phyloP scores from a whole-genome alignment of 2,888 invertebrate species.

The Macropis europaea region DNA sequence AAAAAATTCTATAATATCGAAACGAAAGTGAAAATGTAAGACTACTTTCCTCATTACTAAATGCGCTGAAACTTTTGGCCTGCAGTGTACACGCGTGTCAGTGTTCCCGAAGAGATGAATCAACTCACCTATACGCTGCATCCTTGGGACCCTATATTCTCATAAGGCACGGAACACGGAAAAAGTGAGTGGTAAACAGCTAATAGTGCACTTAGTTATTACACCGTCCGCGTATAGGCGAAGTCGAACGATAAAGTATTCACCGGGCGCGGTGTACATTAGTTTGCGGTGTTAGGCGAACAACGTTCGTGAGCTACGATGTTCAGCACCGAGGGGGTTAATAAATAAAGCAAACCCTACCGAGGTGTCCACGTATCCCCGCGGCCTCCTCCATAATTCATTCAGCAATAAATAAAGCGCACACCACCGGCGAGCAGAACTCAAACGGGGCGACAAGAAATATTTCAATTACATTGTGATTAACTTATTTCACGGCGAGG shows the following conservation, averaged over 20 bases:
- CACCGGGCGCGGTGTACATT: slow-evolving; percentile 17
- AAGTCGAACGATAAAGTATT: slow-evolving; percentile 35
- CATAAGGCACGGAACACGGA: too few species aligned
- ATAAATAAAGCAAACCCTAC: slow-evolving; percentile 32
- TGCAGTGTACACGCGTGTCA: too few species aligned
- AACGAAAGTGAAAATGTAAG: too few species aligned
- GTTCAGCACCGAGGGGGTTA: slow-evolving; percentile 34
- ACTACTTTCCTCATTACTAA: too few species aligned
- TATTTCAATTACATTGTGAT: slow-evolving; percentile 44
- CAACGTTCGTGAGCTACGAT: slow-evolving; percentile 36
- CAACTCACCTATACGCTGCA: too few species aligned
- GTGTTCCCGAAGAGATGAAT: too few species aligned
- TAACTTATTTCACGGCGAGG: slow-evolving; percentile 20
- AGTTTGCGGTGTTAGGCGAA: slow-evolving; percentile 17
- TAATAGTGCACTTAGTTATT: slow-evolving; percentile 28
- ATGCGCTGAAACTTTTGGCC: too few species aligned
- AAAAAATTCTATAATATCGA: too few species aligned
- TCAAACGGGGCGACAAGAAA: slow-evolving; percentile 17
- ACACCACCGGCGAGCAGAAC: not conserved
- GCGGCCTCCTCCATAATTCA: slow-evolving; percentile 40
- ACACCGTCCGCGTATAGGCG: not conserved
- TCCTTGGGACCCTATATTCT: too few species aligned
- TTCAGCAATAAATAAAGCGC: slow-evolving; percentile 33
- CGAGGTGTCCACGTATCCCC: slow-evolving; percentile 37
- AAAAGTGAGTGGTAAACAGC: slow-evolving; percentile 20